Conservation (phyloP, 2,797 vertebrate genomes). For the Falco biarmicus region DNA sequence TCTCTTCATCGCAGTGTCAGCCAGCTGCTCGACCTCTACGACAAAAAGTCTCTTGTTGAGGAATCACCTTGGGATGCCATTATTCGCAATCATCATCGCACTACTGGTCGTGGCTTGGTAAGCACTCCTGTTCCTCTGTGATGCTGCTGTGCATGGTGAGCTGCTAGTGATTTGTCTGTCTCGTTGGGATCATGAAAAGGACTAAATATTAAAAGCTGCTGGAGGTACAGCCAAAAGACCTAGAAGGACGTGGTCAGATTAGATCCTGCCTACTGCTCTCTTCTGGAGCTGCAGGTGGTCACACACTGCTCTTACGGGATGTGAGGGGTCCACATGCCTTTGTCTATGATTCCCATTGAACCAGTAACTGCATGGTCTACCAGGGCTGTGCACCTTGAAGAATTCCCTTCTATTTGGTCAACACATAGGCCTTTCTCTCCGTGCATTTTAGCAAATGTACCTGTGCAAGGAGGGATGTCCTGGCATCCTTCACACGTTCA, state of each 20-base stretch:
- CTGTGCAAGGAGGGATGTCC: background rate
- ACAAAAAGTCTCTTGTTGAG: constrained; percentile 86
- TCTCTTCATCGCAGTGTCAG: constrained; percentile 90
- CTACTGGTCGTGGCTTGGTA: constrained; percentile 83
- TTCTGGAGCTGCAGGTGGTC: background rate
- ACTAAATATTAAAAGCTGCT: background rate
- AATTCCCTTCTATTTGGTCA: background rate
- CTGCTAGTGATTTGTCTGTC: background rate
- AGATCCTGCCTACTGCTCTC: background rate
- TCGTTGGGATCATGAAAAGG: background rate
- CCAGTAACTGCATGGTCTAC: background rate
- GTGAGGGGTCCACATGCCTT: background rate
- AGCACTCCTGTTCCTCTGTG: constrained; percentile 57
- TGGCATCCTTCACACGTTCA: background rate
- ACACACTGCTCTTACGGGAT: background rate
- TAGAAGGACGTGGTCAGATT: background rate
- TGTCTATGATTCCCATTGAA: background rate
- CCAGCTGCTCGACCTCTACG: constrained; percentile 85
- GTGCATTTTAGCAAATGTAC: background rate
- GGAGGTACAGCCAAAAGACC: background rate
- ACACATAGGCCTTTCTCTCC: background rate
- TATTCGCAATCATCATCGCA: constrained; percentile 82
- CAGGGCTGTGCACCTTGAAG: background rate
- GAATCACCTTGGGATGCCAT: constrained; percentile 87
- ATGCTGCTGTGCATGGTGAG: rapidly evolving